These are phyloP conservation scores for Folsomia candida DNA, from an alignment of 2,888 invertebrate species.

Conservation along the genomic window DNA sequence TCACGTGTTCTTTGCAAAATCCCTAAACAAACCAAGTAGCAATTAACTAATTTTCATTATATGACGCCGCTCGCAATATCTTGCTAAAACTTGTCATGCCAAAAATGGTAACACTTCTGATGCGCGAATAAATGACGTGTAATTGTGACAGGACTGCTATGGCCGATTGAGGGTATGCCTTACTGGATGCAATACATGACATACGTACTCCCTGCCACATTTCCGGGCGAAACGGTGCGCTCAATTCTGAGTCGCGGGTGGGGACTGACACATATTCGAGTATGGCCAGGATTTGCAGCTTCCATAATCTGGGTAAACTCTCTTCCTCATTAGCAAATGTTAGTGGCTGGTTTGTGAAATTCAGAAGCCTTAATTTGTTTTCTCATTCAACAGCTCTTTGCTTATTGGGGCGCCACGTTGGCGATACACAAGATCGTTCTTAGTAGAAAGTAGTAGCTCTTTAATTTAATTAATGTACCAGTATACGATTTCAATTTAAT, in stretches of 20 bases:
- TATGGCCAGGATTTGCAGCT: constrained; percentile 38
- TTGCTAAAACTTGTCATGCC: background rate
- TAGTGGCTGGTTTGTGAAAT: too few species aligned
- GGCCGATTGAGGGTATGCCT: constrained; percentile 96
- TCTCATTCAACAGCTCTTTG: too few species aligned
- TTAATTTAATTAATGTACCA: too few species aligned
- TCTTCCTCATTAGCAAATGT: too few species aligned
- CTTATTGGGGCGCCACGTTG: background rate
- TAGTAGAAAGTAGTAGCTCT: background rate
- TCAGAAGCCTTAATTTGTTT: too few species aligned
- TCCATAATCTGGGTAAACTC: background rate
- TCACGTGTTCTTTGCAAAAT: too few species aligned
- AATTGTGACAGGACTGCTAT: constrained; percentile 63
- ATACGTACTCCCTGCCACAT: constrained; percentile 54
- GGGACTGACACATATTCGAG: constrained; percentile 36
- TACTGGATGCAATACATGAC: constrained; percentile 59
- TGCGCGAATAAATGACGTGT: too few species aligned
- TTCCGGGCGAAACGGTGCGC: constrained; percentile 31
- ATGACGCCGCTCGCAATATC: background rate
- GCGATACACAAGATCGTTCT: background rate
- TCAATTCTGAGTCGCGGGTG: constrained; percentile 37
- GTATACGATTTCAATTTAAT: too few species aligned
- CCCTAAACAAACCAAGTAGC: too few species aligned
- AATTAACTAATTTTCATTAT: constrained; percentile 1
- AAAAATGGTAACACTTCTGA: too few species aligned